Percentiles rank a stretch among this genome's conserved stretches.
Conservation (phyloP, 2,888 invertebrate species). For the Caenorhabditis becei region DNA sequence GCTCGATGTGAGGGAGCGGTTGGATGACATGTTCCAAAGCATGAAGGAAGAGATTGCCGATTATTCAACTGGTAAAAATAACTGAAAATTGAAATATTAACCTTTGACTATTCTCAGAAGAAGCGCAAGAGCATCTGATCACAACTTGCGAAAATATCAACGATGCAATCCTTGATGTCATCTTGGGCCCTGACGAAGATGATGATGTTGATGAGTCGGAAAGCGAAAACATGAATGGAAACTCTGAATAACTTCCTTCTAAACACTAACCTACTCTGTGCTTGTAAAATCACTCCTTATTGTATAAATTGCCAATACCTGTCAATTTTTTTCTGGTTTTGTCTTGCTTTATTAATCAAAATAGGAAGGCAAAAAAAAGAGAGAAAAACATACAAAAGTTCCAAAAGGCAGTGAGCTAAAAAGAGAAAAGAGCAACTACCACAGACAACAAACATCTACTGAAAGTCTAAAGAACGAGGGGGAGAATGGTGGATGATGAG, state of each 20-base stretch:
- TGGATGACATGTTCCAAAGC: no score
- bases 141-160: no score
- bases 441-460: conserved; percentile 16
- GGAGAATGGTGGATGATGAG: not conserved
- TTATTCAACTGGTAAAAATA: no score
- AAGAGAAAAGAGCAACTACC: not conserved
- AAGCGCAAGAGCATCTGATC: no score
- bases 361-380: conserved; percentile 1
- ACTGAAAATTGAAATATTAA: no score
- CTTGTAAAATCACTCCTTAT: not conserved
- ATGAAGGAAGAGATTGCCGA: no score
- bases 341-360: not conserved
- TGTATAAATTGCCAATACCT: conserved; percentile 1
- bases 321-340: not conserved
- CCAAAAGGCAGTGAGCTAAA: conserved; percentile 28
- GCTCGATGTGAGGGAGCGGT: no score
- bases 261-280: no score
- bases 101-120: no score
- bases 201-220: conserved; percentile 1
- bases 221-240: not conserved
- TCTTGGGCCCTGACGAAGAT: no score
- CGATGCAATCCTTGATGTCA: no score
- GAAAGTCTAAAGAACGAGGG: conserved; percentile 5
- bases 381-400: not conserved
- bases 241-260: no score